Base-by-base conservation (phyloP, 1,140 invertebrate genomes). In the Drosophila tsacasi region DNA sequence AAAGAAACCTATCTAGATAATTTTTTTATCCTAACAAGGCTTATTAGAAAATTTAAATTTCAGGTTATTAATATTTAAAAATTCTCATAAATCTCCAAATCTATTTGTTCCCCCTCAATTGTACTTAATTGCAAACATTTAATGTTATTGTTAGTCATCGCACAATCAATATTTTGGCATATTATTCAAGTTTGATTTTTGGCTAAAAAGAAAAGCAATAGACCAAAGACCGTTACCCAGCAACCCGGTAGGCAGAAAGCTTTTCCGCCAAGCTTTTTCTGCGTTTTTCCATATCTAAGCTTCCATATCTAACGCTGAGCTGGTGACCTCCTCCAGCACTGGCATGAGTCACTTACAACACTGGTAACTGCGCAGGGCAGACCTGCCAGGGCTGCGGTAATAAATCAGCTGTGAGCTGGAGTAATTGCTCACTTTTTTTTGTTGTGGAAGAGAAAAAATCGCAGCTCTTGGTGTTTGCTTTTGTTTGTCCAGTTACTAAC, bases 401-500 rank as follows among this genome's bases (percentile, higher is more conserved):
- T 42, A 50, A 71, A 73, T 73, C 66, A 71, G 67, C 69, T 61
- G 68, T 73, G 46, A 23, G 67, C 69, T 71, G 63, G 27, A 54
- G 63, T 50, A 54, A 39, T 37, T 73, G 54, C 27, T 42, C 59
- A 15, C 54, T 72, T 60, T 57, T 57, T 69, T 60, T 72, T 73
- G 69, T 73, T 72, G 69, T 73, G 54, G 49, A 71, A 68, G 44
- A 62, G 64, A 73, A 73, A 73, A 73, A 73, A 61, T 73, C 23
- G 63, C 23, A 23, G 30, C 21, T 19, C 68, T 32, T 46, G 27
- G 63, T 12, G 21, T 55, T 46, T 13, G 44, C 32, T 17, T 17
- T 5, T 23, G 32, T 54, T 52, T 32, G 44, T n/a, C 60, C 27
- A 62, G 12, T 62, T 25, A 35, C 30, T 19, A 17, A 37, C 9